Base-by-base conservation (phyloP, 2,113 vertebrate species). In the Uria lomvia region DNA sequence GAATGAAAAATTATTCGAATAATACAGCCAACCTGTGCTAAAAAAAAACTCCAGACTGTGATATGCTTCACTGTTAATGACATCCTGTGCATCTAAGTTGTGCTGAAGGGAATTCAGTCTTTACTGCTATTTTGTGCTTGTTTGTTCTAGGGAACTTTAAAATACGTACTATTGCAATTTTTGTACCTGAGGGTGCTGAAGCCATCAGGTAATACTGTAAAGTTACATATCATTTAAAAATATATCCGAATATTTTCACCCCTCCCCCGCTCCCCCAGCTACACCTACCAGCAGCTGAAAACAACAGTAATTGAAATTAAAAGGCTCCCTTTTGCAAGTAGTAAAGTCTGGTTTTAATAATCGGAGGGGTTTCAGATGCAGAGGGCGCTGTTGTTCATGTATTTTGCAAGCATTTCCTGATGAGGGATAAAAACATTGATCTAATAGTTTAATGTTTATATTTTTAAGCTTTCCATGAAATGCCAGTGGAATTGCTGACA, bases 341-440 rank as follows among this genome's bases (percentile, higher is more conserved):
- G 65, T 22, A 5, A 82, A 68, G 83, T 75, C 77, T 92, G 89
- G 59, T 72, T 96, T 97, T 74, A 95, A 90, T 96, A 86, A 94
- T 38, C 76, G 58, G 26, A 87, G 62, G 63, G 55, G 74, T 96
- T 96, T 92, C 93, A 97, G 97, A 83, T 96, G 97, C 98, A 98
- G 98, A 98, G 98, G 98, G 98, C 98, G 98, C 98, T 98, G 96
- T 98, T 98, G 98, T 56, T 98, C 98, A 66, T 29, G 38, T 92
- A 98, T 98, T 98, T 96, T 96, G 59, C 96, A 87, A 95, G 78
- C 76, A 55, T 95, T 97, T 96, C 88, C 73, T 94, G 92, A 83
- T 34, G 92, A 92, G 68, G 45, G 77, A 78, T 83, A 90, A 96
- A 88, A 86, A 94, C 79, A 91, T 76, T 94, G 87, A 91, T 94